Conservation (phyloP, 2,888 invertebrate species). For the Hipparchia semele region DNA sequence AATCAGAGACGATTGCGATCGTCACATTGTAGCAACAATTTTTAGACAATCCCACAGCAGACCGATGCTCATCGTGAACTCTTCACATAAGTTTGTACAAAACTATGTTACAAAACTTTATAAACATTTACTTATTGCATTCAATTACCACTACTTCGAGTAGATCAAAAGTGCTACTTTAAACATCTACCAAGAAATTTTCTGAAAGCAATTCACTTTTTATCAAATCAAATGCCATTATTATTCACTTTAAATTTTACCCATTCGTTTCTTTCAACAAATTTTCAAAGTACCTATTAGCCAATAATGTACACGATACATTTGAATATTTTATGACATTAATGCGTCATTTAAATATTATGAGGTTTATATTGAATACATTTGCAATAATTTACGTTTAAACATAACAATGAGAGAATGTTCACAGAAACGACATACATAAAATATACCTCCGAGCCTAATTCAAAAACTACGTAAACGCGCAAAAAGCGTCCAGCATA, state of each 20-base stretch:
- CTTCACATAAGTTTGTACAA: conserved; percentile 46
- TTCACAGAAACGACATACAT: conserved; percentile 71
- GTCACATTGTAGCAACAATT: no score
- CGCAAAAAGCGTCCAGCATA: conserved; percentile 76
- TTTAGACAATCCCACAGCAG: not conserved
- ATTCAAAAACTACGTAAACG: conserved; percentile 69
- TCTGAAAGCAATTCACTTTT: conserved; percentile 47
- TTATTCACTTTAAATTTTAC: conserved; percentile 24
- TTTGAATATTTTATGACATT: conserved; percentile 54
- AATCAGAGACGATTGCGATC: no score
- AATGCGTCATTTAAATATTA: conserved; percentile 60
- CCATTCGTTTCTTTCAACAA: conserved; percentile 33
- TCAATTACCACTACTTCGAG: conserved; percentile 75
- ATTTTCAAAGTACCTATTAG: conserved; percentile 9
- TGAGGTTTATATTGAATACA: conserved; percentile 64
- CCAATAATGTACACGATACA: conserved; percentile 22
- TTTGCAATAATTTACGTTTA: conserved; percentile 73
- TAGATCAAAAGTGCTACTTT: conserved; percentile 74
- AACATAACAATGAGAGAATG: conserved; percentile 70
- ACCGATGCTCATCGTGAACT: conserved; percentile 17
- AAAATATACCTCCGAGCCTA: conserved; percentile 72
- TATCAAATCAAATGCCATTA: conserved; percentile 29
- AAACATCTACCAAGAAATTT: conserved; percentile 46
- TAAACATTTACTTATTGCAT: conserved; percentile 76
- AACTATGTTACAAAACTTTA: conserved; percentile 56